phyloP scores from a whole-genome alignment of 2,113 vertebrate species.

The Connochaetes taurinus region DNA sequence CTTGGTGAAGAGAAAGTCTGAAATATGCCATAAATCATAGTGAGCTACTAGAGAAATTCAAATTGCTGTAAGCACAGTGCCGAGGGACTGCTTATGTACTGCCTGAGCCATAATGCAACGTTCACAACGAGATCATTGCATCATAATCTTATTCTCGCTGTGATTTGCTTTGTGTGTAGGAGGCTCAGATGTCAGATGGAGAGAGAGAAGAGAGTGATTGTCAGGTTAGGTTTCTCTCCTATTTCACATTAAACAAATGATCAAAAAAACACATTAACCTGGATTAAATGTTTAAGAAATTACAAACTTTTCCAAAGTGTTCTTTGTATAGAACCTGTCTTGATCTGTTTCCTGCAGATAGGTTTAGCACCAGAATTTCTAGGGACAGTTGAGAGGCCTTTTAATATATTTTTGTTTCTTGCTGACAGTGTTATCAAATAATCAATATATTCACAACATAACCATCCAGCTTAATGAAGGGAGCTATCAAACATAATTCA shows the following conservation, averaged over 20 bases:
- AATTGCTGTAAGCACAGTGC: slow-evolving; percentile 79
- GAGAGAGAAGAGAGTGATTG: slow-evolving; percentile 28
- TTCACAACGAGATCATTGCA: slow-evolving; percentile 79
- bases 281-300: slow-evolving; percentile 58
- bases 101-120: slow-evolving; percentile 77
- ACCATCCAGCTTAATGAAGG: neutral
- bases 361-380: slow-evolving; percentile 50
- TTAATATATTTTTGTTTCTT: neutral
- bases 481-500: neutral
- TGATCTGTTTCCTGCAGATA: slow-evolving; percentile 23
- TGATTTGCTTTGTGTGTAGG: slow-evolving; percentile 73
- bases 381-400: slow-evolving; percentile 33
- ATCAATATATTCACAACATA: neutral
- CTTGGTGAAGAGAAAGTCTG: slow-evolving; percentile 75
- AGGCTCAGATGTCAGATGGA: slow-evolving; percentile 68
- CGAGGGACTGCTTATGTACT: slow-evolving; percentile 76
- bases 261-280: slow-evolving; percentile 29
- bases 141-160: slow-evolving; percentile 79
- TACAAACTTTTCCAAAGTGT: slow-evolving; percentile 44
- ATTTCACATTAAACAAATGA: slow-evolving; percentile 40
- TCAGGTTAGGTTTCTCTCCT: slow-evolving; percentile 61
- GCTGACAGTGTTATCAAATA: neutral
- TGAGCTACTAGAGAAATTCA: slow-evolving; percentile 79
- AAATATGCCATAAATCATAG: slow-evolving; percentile 82
- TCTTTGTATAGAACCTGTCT: neutral